phyloP scores from a whole-genome alignment of 1,140 invertebrate genomes.

The Papilio machaon region DNA sequence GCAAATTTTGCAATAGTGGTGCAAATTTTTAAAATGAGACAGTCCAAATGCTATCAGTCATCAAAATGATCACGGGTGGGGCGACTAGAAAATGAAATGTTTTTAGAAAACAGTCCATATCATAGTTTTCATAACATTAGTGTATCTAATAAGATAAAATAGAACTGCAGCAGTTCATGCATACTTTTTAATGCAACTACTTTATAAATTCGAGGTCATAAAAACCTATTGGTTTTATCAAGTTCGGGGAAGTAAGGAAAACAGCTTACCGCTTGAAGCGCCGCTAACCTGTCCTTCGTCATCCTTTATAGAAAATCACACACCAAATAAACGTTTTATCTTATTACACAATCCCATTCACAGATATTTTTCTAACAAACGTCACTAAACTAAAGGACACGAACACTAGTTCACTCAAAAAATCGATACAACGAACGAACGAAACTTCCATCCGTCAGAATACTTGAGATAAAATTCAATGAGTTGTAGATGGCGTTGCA shows the following conservation, averaged over 20 bases:
- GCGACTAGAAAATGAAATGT: conserved; percentile 64
- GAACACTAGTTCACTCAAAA: conserved; percentile 88
- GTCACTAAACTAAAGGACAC: conserved; percentile 89
- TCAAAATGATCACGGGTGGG: conserved; percentile 71
- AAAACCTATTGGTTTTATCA: conserved; percentile 70
- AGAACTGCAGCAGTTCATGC: conserved; percentile 37
- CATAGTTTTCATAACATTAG: conserved; percentile 28
- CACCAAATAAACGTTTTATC: conserved; percentile 83
- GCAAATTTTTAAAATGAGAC: not conserved
- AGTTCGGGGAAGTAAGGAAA: conserved; percentile 60
- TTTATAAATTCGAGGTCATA: conserved; percentile 73
- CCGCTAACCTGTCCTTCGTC: conserved; percentile 99
- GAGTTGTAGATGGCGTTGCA: conserved; percentile 81
- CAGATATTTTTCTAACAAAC: conserved; percentile 87
- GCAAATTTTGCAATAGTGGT: not conserved
- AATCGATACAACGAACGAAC: conserved; percentile 88
- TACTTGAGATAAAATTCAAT: conserved; percentile 59
- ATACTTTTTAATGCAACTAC: conserved; percentile 61
- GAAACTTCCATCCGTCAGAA: conserved; percentile 82
- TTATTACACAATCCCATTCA: conserved; percentile 90
- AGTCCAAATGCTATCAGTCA: conserved; percentile 53
- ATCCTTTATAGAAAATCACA: conserved; percentile 88
- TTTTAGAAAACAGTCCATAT: conserved; percentile 41
- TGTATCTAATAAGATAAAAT: not conserved
- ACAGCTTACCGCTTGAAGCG: conserved; percentile 94